phyloP scores from a whole-genome alignment of 2,797 vertebrate species.

The Australoheros facetus region DNA sequence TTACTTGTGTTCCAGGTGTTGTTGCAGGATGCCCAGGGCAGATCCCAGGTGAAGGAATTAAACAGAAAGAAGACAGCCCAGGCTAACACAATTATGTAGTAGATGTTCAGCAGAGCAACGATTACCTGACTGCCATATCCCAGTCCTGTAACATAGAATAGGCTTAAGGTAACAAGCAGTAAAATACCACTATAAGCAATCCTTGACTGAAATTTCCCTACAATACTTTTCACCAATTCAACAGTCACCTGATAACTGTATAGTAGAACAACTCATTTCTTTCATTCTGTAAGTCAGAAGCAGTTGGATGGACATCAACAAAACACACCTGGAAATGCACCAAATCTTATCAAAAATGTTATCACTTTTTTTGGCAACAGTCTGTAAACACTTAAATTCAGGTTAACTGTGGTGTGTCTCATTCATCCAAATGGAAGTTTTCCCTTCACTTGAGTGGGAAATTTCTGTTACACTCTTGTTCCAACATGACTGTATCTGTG shows the following conservation, averaged over 20 bases:
- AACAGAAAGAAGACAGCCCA: constrained; percentile 95
- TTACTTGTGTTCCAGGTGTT: constrained; percentile 96
- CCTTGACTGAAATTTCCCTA: background rate
- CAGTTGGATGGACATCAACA: no score
- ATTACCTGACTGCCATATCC: constrained; percentile 96
- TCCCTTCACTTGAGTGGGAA: background rate
- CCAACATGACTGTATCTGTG: background rate
- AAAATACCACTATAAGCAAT: background rate
- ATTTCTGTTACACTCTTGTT: background rate
- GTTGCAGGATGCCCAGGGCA: constrained; percentile 94
- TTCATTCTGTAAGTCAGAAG: background rate
- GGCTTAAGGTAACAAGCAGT: background rate
- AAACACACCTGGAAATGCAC: background rate
- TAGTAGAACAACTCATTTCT: background rate
- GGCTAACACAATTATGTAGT: constrained; percentile 94
- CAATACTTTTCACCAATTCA: background rate
- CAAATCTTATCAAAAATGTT: background rate
- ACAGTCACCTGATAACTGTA: background rate
- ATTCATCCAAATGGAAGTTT: background rate
- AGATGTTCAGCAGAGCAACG: constrained; percentile 87
- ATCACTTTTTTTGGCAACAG: background rate
- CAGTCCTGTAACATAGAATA: constrained; percentile 81
- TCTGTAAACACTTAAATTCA: background rate
- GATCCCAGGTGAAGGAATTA: constrained; percentile 89
- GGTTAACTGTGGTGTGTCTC: background rate